A percentile compares a stretch with the other conserved stretches of the same genome.
These are phyloP conservation scores for Acanthopagrus latus DNA, from an alignment of 2,797 vertebrate species.

Conservation along the genomic window DNA sequence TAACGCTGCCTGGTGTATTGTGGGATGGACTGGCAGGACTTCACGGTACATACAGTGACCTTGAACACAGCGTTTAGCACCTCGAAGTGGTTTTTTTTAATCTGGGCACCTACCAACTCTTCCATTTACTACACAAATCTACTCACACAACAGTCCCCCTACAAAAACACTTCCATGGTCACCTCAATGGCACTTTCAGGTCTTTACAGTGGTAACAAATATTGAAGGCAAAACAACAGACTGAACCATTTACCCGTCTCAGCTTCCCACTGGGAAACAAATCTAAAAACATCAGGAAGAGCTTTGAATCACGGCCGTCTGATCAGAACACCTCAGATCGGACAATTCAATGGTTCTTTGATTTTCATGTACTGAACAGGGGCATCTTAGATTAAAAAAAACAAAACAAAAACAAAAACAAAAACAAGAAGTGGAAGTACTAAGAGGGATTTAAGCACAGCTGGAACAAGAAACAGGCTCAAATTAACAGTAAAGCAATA, in stretches of 20 bases:
- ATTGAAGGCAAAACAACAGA: conserved; percentile 78
- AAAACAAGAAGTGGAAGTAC: conserved; percentile 64
- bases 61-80: conserved; percentile 56
- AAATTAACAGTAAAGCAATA: conserved; percentile 67
- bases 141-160: conserved; percentile 58
- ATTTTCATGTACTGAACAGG: conserved; percentile 33
- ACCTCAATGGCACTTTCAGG: conserved; percentile 83
- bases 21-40: conserved; percentile 40
- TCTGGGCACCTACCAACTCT: conserved; percentile 56
- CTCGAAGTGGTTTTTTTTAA: conserved; percentile 66
- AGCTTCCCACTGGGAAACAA: conserved; percentile 66
- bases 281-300: conserved; percentile 55
- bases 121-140: conserved; percentile 57
- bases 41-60: conserved; percentile 38
- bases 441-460: conserved; percentile 76
- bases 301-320: conserved; percentile 43
- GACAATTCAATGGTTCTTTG: conserved; percentile 42
- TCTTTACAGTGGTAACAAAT: conserved; percentile 80
- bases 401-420: conserved; percentile 27
- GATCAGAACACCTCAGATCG: conserved; percentile 30
- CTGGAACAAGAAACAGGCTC: conserved; percentile 74
- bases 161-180: conserved; percentile 73
- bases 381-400: conserved; percentile 37
- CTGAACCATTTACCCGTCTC: conserved; percentile 70
- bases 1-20: conserved; percentile 39